Base-by-base conservation (phyloP, 37 sponge, comb jelly and placozoan genomes). In the Crambe crambe region DNA sequence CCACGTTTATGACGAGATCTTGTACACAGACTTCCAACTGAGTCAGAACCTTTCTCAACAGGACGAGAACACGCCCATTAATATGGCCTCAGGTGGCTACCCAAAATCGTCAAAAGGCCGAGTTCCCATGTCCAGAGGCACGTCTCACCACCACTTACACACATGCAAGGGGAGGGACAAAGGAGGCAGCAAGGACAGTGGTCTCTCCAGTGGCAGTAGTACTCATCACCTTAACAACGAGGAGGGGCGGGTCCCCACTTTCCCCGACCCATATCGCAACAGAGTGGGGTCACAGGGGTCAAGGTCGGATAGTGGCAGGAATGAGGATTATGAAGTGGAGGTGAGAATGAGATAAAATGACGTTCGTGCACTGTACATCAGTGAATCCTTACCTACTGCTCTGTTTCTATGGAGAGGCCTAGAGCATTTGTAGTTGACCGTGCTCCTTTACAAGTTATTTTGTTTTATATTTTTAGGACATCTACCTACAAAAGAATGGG, bases 261-360 rank as follows among this genome's bases (percentile, higher is more conserved):
- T 15, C 51, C 12, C 51, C 12, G 12, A 47, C 12, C 51, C 6
- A 47, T 6, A 12, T 47, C 51, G 6, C 10, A 47, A 47, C 10
- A 12, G 10, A 6, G 6, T 12, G 12, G 10, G 12, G 12, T 47
- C 10, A 15, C 51, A 6, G 12, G 51, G 51, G 10, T 15, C 51
- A 47, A 47, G 51, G 2, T 2, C 2, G 3, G 2, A 77, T 61
- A 70, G 78, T 59, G 29, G 85, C 3, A 77, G 76, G 21, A 78
- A 82, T 1, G 90, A 81, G 37, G 77, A 80, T 6, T 89, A 89
- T 68, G 90, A 89, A 84, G 68, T 89, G 15, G 90, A 89, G 85
- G 90, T 89, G 23, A 59, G 80, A 27, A 22, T 0, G 1, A 9
- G 68, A n/a, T 20, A 73, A 8, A 37, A 12, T 4, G 25, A 4